These are phyloP conservation scores for Ranitomeya imitator DNA, from an alignment of 2,113 vertebrate species.

Conservation along the genomic window DNA sequence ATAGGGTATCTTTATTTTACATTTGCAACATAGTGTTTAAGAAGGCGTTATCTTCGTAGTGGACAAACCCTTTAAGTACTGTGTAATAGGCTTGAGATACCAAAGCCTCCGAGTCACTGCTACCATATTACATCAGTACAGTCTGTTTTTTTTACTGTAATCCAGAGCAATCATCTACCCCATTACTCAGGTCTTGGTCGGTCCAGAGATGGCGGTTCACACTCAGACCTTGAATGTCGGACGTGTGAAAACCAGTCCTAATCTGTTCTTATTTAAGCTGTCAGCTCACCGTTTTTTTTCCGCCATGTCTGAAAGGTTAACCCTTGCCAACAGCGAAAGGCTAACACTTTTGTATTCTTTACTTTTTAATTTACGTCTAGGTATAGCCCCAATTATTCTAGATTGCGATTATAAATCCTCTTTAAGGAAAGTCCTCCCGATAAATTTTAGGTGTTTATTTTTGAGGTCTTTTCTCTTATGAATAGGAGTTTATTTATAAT, in stretches of 20 bases:
- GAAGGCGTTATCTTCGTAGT: too few species aligned
- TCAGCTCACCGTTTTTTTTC: neutral
- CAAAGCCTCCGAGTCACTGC: too few species aligned
- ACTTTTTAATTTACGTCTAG: neutral
- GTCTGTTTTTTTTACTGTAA: neutral
- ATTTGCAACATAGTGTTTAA: too few species aligned
- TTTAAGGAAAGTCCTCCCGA: neutral
- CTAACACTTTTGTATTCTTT: neutral
- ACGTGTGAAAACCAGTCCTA: neutral
- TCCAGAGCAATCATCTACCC: neutral
- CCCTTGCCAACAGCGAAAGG: neutral
- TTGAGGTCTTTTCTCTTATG: slow-evolving; percentile 9
- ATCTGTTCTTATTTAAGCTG: neutral
- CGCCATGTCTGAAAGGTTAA: neutral
- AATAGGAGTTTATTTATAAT: slow-evolving; percentile 38
- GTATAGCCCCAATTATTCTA: neutral
- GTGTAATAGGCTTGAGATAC: too few species aligned
- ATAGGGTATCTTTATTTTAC: too few species aligned
- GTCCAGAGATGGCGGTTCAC: too few species aligned
- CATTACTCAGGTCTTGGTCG: neutral
- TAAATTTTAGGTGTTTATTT: slow-evolving; percentile 13
- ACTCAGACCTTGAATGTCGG: too few species aligned
- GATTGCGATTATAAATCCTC: neutral
- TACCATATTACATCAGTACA: too few species aligned
- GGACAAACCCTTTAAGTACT: too few species aligned